Evolutionary conservation across 2,797 vertebrate genomes (phyloP).

Genomic region (Gallinago solitaria): DNA sequence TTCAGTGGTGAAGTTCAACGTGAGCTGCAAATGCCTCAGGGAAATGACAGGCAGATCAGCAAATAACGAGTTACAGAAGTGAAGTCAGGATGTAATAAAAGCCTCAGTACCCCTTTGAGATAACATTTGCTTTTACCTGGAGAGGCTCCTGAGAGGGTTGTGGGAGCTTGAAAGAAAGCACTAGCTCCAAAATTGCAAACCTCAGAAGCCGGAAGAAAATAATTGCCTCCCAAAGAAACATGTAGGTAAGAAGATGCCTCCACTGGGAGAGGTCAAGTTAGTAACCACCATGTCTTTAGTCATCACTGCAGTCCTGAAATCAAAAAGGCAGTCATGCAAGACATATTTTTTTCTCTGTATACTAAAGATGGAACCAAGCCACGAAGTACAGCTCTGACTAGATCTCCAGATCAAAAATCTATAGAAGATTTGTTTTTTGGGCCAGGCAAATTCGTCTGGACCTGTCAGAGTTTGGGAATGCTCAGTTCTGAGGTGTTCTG

Average conservation of each 20-base stretch:
- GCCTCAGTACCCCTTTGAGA: constrained; percentile 42
- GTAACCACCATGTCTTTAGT: constrained; percentile 35
- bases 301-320: constrained; percentile 42
- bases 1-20: neutral
- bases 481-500: neutral
- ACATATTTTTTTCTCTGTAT: neutral
- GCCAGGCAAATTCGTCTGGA: neutral
- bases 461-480: neutral
- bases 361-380: neutral
- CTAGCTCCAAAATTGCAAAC: constrained; percentile 27
- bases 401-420: neutral
- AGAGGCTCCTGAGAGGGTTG: constrained; percentile 1
- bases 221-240: constrained; percentile 54
- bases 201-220: constrained; percentile 55
- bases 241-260: constrained; percentile 20
- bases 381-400: neutral
- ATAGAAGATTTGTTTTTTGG: neutral
- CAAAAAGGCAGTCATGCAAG: constrained; percentile 13
- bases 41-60: constrained; percentile 16
- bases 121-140: constrained; percentile 53
- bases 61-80: neutral
- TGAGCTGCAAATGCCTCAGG: constrained; percentile 23
- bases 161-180: constrained; percentile 46
- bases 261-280: constrained; percentile 1
- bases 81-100: constrained; percentile 54